A percentile compares a stretch with the other conserved stretches of the same genome.
These are phyloP conservation scores for Sphenopsis melanotis DNA, from an alignment of 2,797 vertebrate genomes.

Conservation along the genomic window DNA sequence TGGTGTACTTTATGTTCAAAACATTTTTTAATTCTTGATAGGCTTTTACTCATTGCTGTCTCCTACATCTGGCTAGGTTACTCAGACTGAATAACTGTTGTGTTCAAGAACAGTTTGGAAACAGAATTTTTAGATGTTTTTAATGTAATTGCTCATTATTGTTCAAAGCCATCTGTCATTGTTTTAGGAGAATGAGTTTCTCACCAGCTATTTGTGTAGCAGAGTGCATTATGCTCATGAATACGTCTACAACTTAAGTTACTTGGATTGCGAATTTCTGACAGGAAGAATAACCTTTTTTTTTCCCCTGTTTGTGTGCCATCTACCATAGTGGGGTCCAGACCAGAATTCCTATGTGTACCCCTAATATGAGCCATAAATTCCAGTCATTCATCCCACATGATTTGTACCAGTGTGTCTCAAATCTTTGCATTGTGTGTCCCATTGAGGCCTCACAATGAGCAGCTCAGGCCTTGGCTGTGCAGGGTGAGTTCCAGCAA, in stretches of 20 bases:
- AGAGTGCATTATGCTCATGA: neutral
- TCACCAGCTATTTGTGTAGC: neutral
- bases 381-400: neutral
- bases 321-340: neutral
- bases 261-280: neutral
- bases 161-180: neutral
- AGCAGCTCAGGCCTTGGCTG: neutral
- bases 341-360: neutral
- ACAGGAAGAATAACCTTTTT: neutral
- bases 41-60: neutral
- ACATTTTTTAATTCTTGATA: neutral
- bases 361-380: neutral
- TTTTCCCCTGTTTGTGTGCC: neutral
- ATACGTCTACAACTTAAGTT: neutral
- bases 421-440: neutral
- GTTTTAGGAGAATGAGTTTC: neutral
- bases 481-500: neutral
- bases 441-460: neutral
- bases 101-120: neutral
- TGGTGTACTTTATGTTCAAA: constrained; percentile 1
- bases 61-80: neutral
- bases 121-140: neutral
- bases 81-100: neutral
- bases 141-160: neutral
- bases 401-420: neutral